phyloP scores from a whole-genome alignment of 2,888 invertebrate species.

The Clusia tigrina region DNA sequence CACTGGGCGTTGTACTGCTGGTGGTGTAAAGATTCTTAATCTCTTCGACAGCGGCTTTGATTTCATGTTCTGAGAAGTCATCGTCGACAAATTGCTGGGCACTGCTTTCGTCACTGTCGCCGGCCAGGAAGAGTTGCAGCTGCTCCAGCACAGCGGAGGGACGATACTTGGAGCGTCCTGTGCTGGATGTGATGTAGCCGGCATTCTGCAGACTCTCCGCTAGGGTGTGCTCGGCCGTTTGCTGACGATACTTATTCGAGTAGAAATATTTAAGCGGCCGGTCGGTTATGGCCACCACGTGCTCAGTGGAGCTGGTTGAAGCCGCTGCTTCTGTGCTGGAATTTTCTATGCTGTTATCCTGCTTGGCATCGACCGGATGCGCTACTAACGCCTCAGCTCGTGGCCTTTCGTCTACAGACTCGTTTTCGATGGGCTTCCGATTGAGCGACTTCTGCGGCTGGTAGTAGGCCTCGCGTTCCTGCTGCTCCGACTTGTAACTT shows the following conservation, averaged over 20 bases:
- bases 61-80: conserved; percentile 48
- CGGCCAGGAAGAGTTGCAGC: conserved; percentile 51
- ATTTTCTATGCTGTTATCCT: conserved; percentile 54
- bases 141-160: conserved; percentile 50
- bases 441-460: conserved; percentile 26
- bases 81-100: conserved; percentile 53
- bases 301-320: conserved; percentile 38
- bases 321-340: conserved; percentile 31
- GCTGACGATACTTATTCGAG: conserved; percentile 58
- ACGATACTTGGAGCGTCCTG: conserved; percentile 44
- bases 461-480: conserved; percentile 20
- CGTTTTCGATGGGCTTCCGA: conserved; percentile 46
- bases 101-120: conserved; percentile 51
- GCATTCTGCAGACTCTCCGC: conserved; percentile 59
- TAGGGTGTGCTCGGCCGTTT: conserved; percentile 52
- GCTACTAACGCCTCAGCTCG: conserved; percentile 57
- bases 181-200: conserved; percentile 52
- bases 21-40: conserved; percentile 50
- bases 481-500: conserved; percentile 42
- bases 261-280: conserved; percentile 55
- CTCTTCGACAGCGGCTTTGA: conserved; percentile 53
- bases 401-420: conserved; percentile 45
- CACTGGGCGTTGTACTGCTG: conserved; percentile 54
- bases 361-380: conserved; percentile 39
- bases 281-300: conserved; percentile 51